These are phyloP conservation scores for Anastatus disparis DNA, from an alignment of 1,140 invertebrate species.

Conservation along the genomic window DNA sequence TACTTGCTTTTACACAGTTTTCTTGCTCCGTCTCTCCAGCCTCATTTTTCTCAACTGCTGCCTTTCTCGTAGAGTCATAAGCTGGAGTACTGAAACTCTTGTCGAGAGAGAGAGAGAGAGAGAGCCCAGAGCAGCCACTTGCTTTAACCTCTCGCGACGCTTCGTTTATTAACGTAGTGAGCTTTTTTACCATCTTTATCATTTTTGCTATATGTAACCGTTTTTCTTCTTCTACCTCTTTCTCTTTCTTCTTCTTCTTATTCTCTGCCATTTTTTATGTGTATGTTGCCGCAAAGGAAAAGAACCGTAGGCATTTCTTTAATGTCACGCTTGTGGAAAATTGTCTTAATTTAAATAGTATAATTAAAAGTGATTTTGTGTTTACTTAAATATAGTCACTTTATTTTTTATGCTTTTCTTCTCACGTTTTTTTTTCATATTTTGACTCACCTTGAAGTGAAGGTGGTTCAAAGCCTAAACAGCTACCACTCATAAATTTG, in stretches of 20 bases:
- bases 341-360: constrained; percentile 5
- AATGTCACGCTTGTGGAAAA: constrained; percentile 10
- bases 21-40: neutral
- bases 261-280: neutral
- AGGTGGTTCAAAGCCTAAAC: too few species aligned
- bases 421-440: neutral
- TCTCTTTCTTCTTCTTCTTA: neutral
- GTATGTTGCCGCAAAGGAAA: constrained; percentile 1
- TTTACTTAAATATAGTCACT: constrained; percentile 4
- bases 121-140: neutral
- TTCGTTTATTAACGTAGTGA: constrained; percentile 29
- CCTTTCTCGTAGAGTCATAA: neutral
- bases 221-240: neutral
- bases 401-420: neutral
- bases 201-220: neutral
- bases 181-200: neutral
- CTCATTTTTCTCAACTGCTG: constrained; percentile 1
- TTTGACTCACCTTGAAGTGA: too few species aligned
- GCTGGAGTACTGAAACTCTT: neutral
- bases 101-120: neutral
- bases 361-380: constrained; percentile 4
- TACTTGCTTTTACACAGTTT: too few species aligned
- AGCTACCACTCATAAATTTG: too few species aligned
- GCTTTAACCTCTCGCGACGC: neutral
- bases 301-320: neutral